Conservation (phyloP, 2,113 vertebrate species). For the Lepidothrix coronata region DNA sequence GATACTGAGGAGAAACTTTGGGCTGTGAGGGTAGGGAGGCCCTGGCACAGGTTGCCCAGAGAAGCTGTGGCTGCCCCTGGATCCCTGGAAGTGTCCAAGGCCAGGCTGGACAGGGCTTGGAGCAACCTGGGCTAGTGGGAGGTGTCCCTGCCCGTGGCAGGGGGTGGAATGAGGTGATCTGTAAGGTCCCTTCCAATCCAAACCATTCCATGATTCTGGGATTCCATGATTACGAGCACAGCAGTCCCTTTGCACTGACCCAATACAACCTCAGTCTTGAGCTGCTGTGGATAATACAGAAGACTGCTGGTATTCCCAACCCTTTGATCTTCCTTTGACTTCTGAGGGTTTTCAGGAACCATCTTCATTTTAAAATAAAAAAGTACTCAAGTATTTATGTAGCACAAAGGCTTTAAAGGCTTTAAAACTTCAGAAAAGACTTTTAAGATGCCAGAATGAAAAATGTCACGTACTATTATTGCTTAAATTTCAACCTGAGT, state of each 20-base stretch:
- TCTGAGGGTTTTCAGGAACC: conserved; percentile 6
- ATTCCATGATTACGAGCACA: not conserved
- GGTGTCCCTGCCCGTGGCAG: not conserved
- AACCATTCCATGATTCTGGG: not conserved
- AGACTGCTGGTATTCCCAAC: not conserved
- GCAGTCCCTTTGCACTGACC: not conserved
- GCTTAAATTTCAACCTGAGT: not conserved
- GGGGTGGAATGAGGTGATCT: not conserved
- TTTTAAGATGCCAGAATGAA: not conserved
- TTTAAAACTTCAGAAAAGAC: not conserved
- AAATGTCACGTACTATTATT: not conserved
- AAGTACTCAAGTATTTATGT: not conserved
- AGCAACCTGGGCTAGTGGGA: rapidly evolving
- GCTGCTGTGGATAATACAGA: not conserved
- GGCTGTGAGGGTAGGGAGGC: rapidly evolving
- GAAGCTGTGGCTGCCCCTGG: not conserved
- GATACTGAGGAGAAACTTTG: not conserved
- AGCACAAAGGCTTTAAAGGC: conserved; percentile 1
- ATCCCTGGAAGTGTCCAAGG: not conserved
- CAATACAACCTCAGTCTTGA: not conserved
- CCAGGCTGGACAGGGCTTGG: not conserved
- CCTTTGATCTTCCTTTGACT: conserved; percentile 6
- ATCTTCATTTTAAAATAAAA: conserved; percentile 10
- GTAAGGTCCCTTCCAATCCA: not conserved
- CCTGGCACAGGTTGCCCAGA: not conserved